A percentile compares a stretch with the other conserved stretches of the same genome.
These are phyloP conservation scores for Leptopilina clavipes DNA, from an alignment of 1,140 invertebrate species.

Conservation along the genomic window DNA sequence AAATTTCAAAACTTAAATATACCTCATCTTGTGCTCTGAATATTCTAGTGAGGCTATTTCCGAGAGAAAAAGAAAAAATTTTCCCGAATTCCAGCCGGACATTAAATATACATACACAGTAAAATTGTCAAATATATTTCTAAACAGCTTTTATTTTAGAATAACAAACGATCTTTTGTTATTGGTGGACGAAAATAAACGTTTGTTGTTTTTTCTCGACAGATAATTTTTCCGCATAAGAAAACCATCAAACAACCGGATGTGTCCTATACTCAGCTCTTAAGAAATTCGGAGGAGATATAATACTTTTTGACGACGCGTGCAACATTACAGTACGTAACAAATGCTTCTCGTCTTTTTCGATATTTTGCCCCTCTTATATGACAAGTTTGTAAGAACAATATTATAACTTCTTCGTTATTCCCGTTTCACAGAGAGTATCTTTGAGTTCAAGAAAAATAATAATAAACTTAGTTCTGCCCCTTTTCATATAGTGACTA, in stretches of 20 bases:
- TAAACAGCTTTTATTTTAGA: too few relatives aligned
- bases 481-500: not conserved
- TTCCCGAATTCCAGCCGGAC: too few relatives aligned
- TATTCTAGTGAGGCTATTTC: too few relatives aligned
- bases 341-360: conserved; percentile 18
- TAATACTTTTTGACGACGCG: not conserved
- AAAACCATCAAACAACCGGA: conserved; percentile 13
- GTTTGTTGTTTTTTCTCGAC: not conserved
- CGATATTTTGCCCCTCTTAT: conserved; percentile 22
- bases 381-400: not conserved
- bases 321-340: not conserved
- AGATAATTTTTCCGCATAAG: conserved; percentile 42
- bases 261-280: not conserved
- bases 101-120: too few relatives aligned
- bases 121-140: too few relatives aligned
- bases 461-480: not conserved
- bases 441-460: not conserved
- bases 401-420: conserved; percentile 1
- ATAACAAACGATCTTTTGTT: not conserved
- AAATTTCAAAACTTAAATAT: too few relatives aligned
- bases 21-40: too few relatives aligned
- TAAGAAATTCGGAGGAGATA: not conserved
- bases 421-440: not conserved
- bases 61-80: too few relatives aligned
- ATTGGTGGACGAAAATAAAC: not conserved